Percentiles rank a stretch among this genome's conserved stretches.
Conservation (phyloP, 2,888 invertebrate species). For the Harpalus rufipes region DNA sequence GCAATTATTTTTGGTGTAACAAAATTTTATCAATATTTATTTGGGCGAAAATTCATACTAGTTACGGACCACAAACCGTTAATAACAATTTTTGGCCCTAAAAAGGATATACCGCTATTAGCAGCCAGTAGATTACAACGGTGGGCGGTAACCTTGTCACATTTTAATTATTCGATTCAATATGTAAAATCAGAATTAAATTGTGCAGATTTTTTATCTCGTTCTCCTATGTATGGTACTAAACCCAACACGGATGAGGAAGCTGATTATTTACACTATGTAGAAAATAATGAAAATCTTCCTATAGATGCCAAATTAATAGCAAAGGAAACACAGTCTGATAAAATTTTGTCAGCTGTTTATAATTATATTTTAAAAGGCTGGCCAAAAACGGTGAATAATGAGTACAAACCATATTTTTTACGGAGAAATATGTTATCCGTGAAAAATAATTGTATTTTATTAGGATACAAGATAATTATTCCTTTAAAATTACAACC, state of each 20-base stretch:
- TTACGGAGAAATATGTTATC: conserved; percentile 15
- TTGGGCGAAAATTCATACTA: conserved; percentile 35
- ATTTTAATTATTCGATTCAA: conserved; percentile 68
- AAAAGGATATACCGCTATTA: conserved; percentile 36
- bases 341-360: not conserved
- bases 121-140: conserved; percentile 17
- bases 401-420: conserved; percentile 5
- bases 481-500: conserved; percentile 60
- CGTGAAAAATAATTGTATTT: conserved; percentile 8
- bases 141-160: conserved; percentile 67
- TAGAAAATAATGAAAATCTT: conserved; percentile 23
- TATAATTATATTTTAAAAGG: conserved; percentile 11
- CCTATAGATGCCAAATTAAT: conserved; percentile 16
- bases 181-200: conserved; percentile 69
- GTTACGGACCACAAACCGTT: conserved; percentile 26
- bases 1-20: conserved; percentile 11
- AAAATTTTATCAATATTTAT: conserved; percentile 40
- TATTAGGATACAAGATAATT: conserved; percentile 48
- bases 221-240: conserved; percentile 56
- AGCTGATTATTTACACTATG: conserved; percentile 38
- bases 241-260: conserved; percentile 35
- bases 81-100: conserved; percentile 20
- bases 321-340: conserved; percentile 1
- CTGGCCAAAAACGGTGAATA: not conserved
- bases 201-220: conserved; percentile 70